Conservation (phyloP, 2,113 vertebrate species). For the Pseudorectes ferrugineus region DNA sequence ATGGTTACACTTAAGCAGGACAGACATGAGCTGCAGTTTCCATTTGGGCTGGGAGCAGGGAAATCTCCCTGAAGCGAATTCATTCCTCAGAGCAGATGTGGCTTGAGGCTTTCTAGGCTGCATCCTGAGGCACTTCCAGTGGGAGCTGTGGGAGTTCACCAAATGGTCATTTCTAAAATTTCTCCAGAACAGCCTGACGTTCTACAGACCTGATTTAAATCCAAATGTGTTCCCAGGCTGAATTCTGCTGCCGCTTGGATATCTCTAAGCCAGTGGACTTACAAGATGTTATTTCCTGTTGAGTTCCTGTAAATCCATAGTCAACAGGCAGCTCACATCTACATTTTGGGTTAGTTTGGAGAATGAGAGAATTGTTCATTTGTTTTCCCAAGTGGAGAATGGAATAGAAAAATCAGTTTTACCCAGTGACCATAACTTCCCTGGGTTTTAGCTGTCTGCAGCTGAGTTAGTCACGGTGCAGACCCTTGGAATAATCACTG, state of each 20-base stretch:
- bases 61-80: not conserved
- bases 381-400: not conserved
- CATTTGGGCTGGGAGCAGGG: not conserved
- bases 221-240: not conserved
- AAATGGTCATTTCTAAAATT: not conserved
- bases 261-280: not conserved
- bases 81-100: not conserved
- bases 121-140: not conserved
- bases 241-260: not conserved
- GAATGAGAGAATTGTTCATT: not conserved
- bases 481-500: not conserved
- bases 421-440: not conserved
- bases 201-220: not conserved
- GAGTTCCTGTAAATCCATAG: not conserved
- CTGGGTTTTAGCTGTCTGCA: not conserved
- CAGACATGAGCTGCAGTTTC: not conserved
- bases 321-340: not conserved
- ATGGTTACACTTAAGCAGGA: not conserved
- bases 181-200: rapidly evolving
- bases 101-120: not conserved
- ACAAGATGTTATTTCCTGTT: not conserved
- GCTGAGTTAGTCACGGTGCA: not conserved
- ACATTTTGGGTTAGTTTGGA: not conserved
- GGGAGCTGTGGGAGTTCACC: not conserved
- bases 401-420: not conserved